A percentile compares a stretch with the other conserved stretches of the same genome.
phyloP scores from a whole-genome alignment of 2,113 vertebrate species.

The Climacteris rufus region DNA sequence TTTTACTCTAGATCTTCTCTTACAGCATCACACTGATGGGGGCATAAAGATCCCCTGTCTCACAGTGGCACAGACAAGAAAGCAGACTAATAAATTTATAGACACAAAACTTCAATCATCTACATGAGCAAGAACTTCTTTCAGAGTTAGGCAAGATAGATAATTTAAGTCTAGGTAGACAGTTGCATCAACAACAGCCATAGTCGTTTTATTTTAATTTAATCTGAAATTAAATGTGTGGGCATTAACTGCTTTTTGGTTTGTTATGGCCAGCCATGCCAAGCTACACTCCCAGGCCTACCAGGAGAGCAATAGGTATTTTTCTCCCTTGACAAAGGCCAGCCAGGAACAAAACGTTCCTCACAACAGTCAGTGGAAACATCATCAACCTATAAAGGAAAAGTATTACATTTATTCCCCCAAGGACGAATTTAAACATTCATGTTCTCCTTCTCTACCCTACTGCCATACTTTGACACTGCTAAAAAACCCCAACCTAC shows the following conservation, averaged over 20 bases:
- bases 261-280: not conserved
- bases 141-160: not conserved
- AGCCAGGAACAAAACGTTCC: not conserved
- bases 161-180: not conserved
- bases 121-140: not conserved
- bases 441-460: not conserved
- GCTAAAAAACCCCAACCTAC: not conserved
- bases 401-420: not conserved
- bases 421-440: not conserved
- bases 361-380: not conserved
- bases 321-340: not conserved
- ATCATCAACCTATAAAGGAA: not conserved
- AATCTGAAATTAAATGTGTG: not conserved
- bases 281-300: not conserved
- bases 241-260: not conserved
- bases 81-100: not conserved
- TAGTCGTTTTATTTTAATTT: rapidly evolving
- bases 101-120: not conserved
- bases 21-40: not conserved
- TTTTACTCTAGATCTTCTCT: not conserved
- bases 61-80: not conserved
- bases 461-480: not conserved
- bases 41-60: not conserved
- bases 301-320: not conserved
- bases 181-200: not conserved